Percentiles rank a stretch among this genome's conserved stretches.
Conservation (phyloP, 2,113 vertebrate species). For the Blennius ocellaris region DNA sequence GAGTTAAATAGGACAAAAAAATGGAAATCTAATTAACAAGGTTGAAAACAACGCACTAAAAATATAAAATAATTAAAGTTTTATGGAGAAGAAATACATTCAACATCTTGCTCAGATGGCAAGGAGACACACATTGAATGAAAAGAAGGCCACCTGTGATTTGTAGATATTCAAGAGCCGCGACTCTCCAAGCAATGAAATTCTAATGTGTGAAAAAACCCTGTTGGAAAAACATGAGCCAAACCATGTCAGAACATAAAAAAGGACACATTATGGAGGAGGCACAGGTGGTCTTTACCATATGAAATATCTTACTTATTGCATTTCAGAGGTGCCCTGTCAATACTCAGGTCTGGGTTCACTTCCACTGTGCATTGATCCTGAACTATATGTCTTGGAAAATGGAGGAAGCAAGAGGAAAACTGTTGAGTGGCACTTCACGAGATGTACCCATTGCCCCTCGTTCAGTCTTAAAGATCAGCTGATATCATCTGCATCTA, state of each 20-base stretch:
- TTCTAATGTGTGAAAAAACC: neutral
- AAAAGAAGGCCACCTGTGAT: neutral
- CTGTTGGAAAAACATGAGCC: neutral
- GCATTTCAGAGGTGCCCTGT: constrained; percentile 46
- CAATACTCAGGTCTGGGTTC: constrained; percentile 45
- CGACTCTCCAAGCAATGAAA: neutral
- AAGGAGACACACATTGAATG: constrained; percentile 19
- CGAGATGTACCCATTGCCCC: constrained; percentile 16
- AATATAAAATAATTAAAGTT: neutral
- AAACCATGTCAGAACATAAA: constrained; percentile 26
- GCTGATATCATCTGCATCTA: constrained; percentile 68
- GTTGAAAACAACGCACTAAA: neutral
- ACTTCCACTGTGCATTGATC: constrained; percentile 66
- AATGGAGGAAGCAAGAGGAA: constrained; percentile 51
- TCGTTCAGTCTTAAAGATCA: constrained; percentile 42
- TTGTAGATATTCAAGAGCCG: constrained; percentile 4
- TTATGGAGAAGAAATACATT: neutral
- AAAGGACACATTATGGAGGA: neutral
- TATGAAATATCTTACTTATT: constrained; percentile 38
- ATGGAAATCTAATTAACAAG: neutral
- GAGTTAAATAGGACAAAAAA: neutral
- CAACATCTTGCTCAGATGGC: constrained; percentile 3
- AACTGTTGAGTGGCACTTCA: constrained; percentile 59
- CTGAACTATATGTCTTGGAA: constrained; percentile 58
- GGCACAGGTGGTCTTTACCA: constrained; percentile 4